Evolutionary conservation across 2,888 invertebrate genomes (phyloP).

Genomic region (Coecobrya sp.): DNA sequence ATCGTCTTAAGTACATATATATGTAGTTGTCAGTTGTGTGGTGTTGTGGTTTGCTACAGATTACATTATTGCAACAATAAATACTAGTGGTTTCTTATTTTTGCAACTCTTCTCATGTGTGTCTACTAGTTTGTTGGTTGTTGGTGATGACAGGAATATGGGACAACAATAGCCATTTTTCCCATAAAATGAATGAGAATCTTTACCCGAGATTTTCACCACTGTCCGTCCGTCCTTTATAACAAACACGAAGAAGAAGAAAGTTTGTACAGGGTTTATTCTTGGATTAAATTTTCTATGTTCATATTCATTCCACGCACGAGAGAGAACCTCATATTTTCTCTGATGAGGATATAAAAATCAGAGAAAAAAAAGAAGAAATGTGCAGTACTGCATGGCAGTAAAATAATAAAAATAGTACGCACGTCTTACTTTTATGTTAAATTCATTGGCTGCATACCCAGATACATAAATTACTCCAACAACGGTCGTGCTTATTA

Average conservation of each 20-base stretch:
- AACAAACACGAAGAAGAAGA: too few relatives aligned
- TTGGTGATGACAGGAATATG: constrained; percentile 50
- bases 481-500: background rate
- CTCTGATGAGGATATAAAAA: too few relatives aligned
- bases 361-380: background rate
- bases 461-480: constrained; percentile 19
- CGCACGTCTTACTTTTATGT: background rate
- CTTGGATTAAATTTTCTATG: too few relatives aligned
- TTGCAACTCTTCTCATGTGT: constrained; percentile 23
- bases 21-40: background rate
- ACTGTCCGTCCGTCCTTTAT: background rate
- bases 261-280: too few relatives aligned
- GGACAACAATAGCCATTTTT: constrained; percentile 43
- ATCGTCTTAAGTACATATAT: background rate
- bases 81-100: background rate
- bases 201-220: background rate
- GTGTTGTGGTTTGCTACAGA: background rate
- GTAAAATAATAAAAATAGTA: background rate
- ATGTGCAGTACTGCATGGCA: background rate
- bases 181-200: constrained; percentile 22
- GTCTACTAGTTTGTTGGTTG: constrained; percentile 5
- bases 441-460: background rate
- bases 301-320: too few relatives aligned
- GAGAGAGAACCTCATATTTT: too few relatives aligned
- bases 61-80: constrained; percentile 16